phyloP scores from a whole-genome alignment of 2,888 invertebrate genomes.

The Morinoia aosen region DNA sequence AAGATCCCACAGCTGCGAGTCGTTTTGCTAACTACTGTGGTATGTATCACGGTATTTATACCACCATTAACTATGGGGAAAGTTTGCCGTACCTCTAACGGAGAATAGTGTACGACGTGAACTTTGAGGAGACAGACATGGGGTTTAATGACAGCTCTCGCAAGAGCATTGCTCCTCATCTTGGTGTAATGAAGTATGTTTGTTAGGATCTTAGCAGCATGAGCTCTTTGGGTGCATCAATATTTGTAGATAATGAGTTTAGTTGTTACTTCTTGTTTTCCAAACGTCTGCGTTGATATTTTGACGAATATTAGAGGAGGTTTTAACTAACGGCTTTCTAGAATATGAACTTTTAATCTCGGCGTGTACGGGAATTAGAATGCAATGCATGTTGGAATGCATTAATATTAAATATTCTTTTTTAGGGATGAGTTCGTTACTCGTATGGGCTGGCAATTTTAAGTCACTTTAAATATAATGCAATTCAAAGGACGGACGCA shows the following conservation, averaged over 20 bases:
- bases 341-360: not conserved
- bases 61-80: not conserved
- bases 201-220: not conserved
- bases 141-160: not conserved
- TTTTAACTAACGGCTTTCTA: not conserved
- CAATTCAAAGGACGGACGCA: not conserved
- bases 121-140: not conserved
- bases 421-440: no score
- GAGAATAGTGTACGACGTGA: not conserved
- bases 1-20: slow-evolving; percentile 12
- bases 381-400: not conserved
- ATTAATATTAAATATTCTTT: not conserved
- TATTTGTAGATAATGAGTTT: not conserved
- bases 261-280: not conserved
- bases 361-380: not conserved
- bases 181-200: not conserved
- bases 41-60: not conserved
- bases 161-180: not conserved
- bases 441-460: no score
- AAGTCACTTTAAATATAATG: not conserved
- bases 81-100: not conserved
- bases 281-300: not conserved
- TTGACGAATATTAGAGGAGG: not conserved
- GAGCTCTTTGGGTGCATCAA: not conserved
- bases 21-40: slow-evolving; percentile 17